Conservation (phyloP, 2,113 vertebrate species). For the Pelvicachromis taeniatus region DNA sequence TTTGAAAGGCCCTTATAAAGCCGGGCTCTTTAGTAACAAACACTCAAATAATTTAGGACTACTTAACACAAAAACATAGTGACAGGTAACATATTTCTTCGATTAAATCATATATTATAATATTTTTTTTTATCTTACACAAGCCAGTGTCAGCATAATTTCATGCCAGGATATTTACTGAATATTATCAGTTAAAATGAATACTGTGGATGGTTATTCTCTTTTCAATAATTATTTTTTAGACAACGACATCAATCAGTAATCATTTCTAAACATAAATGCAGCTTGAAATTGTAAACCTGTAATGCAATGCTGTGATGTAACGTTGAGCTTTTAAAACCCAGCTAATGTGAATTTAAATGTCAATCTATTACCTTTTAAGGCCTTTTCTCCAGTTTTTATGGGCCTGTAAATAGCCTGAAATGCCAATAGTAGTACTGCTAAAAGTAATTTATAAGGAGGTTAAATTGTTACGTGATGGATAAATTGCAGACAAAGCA, state of each 20-base stretch:
- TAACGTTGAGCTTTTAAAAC: background rate
- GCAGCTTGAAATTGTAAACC: too few relatives aligned
- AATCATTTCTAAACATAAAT: too few relatives aligned
- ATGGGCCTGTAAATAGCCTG: background rate
- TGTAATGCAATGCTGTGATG: background rate
- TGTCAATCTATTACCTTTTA: background rate
- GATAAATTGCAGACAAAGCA: background rate
- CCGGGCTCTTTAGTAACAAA: background rate
- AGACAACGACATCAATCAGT: background rate
- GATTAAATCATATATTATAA: background rate
- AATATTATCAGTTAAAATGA: background rate
- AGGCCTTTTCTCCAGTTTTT: background rate
- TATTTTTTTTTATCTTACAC: background rate
- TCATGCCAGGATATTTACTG: background rate
- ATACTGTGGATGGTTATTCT: background rate
- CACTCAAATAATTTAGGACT: background rate
- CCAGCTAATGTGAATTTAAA: too few relatives aligned
- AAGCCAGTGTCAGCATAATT: background rate
- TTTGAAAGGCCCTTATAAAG: fast-evolving
- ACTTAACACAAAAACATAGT: background rate
- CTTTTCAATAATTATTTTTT: background rate
- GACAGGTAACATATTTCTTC: background rate
- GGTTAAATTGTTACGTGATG: background rate
- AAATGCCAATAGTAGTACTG: background rate
- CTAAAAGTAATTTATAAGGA: background rate